A percentile compares a stretch with the other conserved stretches of the same genome.
These are phyloP conservation scores for Mustela lutreola DNA, from an alignment of 2,113 vertebrate genomes.

Conservation along the genomic window DNA sequence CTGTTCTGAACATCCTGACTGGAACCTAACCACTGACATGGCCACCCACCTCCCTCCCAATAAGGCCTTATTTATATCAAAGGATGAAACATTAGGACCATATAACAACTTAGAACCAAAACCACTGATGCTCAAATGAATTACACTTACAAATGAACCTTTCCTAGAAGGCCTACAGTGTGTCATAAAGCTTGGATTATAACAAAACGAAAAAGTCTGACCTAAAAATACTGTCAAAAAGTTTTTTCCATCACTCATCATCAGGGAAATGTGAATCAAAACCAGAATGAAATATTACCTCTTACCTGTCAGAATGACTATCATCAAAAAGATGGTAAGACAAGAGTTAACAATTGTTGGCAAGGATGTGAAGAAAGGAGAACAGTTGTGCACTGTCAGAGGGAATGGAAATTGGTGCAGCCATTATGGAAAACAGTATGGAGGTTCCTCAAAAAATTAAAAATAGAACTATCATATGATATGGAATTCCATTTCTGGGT, in stretches of 20 bases:
- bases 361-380: not conserved
- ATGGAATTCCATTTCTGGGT: not conserved
- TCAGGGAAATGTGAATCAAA: not conserved
- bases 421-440: not conserved
- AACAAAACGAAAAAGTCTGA: not conserved
- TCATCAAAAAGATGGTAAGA: not conserved
- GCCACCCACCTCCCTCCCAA: not conserved
- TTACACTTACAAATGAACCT: not conserved
- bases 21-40: not conserved
- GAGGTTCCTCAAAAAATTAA: not conserved
- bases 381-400: not conserved
- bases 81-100: not conserved
- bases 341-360: not conserved
- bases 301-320: not conserved
- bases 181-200: not conserved
- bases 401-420: not conserved
- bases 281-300: not conserved
- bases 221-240: not conserved
- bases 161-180: not conserved
- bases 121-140: not conserved
- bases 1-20: not conserved
- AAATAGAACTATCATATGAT: not conserved
- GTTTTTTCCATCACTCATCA: not conserved
- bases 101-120: not conserved
- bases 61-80: not conserved